Conservation (phyloP, 2,888 invertebrate genomes). For the Rambutsinella grinnellia region DNA sequence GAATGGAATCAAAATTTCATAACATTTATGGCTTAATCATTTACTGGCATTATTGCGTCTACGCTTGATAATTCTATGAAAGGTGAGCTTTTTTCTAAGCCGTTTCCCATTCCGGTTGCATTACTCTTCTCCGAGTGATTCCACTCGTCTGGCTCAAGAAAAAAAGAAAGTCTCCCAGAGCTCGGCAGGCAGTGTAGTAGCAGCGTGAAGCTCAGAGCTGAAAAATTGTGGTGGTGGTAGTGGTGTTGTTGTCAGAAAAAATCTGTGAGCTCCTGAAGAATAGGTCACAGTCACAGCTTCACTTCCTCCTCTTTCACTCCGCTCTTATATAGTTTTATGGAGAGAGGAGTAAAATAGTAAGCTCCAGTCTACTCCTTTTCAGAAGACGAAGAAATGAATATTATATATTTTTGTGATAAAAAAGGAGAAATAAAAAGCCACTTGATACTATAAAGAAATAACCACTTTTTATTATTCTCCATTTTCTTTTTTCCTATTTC, state of each 20-base stretch:
- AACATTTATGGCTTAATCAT: slow-evolving; percentile 29
- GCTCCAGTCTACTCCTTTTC: neutral
- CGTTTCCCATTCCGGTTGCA: no score
- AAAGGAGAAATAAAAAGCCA: slow-evolving; percentile 47
- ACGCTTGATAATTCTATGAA: no score
- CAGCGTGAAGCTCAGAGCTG: neutral
- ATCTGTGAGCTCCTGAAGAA: slow-evolving; percentile 2
- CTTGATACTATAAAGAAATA: slow-evolving; percentile 59
- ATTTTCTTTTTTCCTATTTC: slow-evolving; percentile 10
- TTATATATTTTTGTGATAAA: slow-evolving; percentile 31
- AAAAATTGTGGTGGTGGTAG: neutral
- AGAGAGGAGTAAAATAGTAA: neutral
- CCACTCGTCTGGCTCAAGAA: no score
- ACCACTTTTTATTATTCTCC: slow-evolving; percentile 58
- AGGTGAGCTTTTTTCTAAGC: no score
- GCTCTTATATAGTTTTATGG: neutral
- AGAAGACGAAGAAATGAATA: no score
- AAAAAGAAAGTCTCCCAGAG: slow-evolving; percentile 40
- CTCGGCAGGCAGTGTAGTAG: slow-evolving; percentile 37
- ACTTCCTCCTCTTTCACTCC: slow-evolving; percentile 29
- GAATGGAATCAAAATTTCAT: slow-evolving; percentile 16
- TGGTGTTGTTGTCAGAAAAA: slow-evolving; percentile 17
- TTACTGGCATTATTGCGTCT: no score
- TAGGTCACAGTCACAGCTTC: slow-evolving; percentile 30
- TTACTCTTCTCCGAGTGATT: no score